Conservation (phyloP, 2,888 invertebrate genomes). For the Pediacus dermestoides region DNA sequence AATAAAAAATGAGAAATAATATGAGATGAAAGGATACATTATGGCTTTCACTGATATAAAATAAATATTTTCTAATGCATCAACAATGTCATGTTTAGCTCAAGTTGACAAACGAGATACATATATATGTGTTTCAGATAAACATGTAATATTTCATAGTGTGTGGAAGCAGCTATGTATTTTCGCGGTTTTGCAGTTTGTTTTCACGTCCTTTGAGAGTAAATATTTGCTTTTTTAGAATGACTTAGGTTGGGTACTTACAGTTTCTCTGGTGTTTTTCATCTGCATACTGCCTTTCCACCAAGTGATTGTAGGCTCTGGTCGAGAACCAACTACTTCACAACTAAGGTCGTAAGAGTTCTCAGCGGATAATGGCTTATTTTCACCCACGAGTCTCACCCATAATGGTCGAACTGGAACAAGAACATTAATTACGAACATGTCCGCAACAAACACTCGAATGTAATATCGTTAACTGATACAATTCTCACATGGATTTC, state of each 20-base stretch:
- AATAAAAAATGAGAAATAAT: too few species aligned
- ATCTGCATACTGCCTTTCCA: slow-evolving; percentile 69
- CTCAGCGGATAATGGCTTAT: slow-evolving; percentile 68
- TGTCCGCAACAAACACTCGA: slow-evolving; percentile 19
- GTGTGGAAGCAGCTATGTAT: too few species aligned
- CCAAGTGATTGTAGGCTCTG: slow-evolving; percentile 75
- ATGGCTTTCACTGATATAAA: slow-evolving; percentile 12
- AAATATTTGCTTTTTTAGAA: too few species aligned
- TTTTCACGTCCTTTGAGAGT: too few species aligned
- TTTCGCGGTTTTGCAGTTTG: too few species aligned
- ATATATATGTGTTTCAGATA: too few species aligned
- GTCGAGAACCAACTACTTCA: slow-evolving; percentile 70
- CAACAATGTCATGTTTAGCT: slow-evolving; percentile 16
- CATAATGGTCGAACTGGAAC: slow-evolving; percentile 68
- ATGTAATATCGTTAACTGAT: slow-evolving; percentile 15
- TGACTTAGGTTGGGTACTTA: too few species aligned
- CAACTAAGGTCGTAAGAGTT: slow-evolving; percentile 69
- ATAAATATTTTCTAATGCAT: slow-evolving; percentile 17
- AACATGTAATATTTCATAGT: too few species aligned
- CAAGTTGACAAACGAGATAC: slow-evolving; percentile 24
- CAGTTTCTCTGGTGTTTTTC: slow-evolving; percentile 64
- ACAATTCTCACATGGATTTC: slow-evolving; percentile 16
- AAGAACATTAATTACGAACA: slow-evolving; percentile 31
- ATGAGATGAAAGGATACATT: too few species aligned
- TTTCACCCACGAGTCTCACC: slow-evolving; percentile 66